These are phyloP conservation scores for Caenorhabditis brenneri DNA, from an alignment of 1,140 invertebrate species.

Conservation along the genomic window DNA sequence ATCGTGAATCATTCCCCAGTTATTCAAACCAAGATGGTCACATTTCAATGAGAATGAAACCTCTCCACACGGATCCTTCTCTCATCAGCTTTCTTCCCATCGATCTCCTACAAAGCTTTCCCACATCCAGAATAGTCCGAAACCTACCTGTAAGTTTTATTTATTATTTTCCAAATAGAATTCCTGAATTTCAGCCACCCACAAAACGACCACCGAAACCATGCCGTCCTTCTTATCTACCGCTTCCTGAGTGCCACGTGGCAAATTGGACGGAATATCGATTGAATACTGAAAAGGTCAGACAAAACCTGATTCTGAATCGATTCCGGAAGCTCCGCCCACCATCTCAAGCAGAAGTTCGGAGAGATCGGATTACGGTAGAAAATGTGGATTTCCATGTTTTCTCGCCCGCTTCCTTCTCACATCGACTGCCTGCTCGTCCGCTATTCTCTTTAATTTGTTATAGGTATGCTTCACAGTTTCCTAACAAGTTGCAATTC, in stretches of 20 bases:
- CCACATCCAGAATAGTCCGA: not conserved
- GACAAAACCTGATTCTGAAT: not conserved
- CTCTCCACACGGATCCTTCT: not conserved
- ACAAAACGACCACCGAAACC: not conserved
- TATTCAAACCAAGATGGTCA: not conserved
- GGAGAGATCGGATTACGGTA: not conserved
- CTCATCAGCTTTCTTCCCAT: not conserved
- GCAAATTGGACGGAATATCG: slow-evolving; percentile 4
- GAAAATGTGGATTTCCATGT: slow-evolving; percentile 32
- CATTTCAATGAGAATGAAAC: slow-evolving; percentile 4
- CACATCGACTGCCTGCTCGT: not conserved
- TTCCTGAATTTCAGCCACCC: not conserved
- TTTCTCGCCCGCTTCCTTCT: slow-evolving; percentile 4
- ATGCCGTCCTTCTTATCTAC: not conserved
- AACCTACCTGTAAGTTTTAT: not conserved
- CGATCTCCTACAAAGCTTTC: not conserved
- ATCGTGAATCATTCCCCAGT: not conserved
- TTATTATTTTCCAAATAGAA: too few relatives aligned
- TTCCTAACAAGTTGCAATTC: not conserved
- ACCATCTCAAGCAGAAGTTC: not conserved
- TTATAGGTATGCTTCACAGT: not conserved
- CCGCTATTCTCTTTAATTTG: slow-evolving; percentile 26
- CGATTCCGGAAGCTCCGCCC: not conserved
- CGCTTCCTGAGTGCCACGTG: not conserved
- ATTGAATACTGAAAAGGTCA: not conserved